A percentile compares a stretch with the other conserved stretches of the same genome.
These are phyloP conservation scores for Synergus itoensis DNA, from an alignment of 2,888 invertebrate genomes.

Conservation along the genomic window DNA sequence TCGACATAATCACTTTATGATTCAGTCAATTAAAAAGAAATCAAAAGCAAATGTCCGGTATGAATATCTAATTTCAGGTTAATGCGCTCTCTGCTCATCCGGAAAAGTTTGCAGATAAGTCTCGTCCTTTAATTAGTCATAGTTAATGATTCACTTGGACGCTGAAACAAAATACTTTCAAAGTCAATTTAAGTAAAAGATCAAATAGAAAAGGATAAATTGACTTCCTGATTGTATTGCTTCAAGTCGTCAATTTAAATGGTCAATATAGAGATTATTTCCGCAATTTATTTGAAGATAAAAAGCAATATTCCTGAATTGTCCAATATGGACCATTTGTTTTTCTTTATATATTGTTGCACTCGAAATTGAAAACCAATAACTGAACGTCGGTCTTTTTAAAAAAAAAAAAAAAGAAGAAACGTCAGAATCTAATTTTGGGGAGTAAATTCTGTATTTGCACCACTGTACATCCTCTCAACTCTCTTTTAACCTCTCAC, in stretches of 20 bases:
- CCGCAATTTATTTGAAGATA: background rate
- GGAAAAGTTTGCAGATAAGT: background rate
- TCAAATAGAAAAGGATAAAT: background rate
- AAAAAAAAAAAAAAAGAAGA: background rate
- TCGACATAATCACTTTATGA: background rate
- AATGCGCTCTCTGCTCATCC: background rate
- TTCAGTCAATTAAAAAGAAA: background rate
- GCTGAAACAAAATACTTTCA: background rate
- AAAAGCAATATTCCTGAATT: background rate
- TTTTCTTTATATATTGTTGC: background rate
- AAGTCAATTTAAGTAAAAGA: background rate
- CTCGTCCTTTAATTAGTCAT: background rate
- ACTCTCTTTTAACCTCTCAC: conserved; percentile 65
- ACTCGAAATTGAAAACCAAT: background rate
- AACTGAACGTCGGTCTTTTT: background rate
- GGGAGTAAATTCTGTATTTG: background rate
- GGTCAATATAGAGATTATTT: background rate
- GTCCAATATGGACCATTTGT: too few species aligned
- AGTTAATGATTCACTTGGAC: background rate
- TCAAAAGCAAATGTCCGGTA: background rate
- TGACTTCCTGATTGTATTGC: too few species aligned
- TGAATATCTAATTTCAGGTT: background rate
- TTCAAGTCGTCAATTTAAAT: background rate
- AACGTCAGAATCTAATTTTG: background rate
- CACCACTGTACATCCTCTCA: conserved; percentile 13